Evolutionary conservation across 2,113 vertebrate species (phyloP).

Genomic region (Peromyscus leucopus): DNA sequence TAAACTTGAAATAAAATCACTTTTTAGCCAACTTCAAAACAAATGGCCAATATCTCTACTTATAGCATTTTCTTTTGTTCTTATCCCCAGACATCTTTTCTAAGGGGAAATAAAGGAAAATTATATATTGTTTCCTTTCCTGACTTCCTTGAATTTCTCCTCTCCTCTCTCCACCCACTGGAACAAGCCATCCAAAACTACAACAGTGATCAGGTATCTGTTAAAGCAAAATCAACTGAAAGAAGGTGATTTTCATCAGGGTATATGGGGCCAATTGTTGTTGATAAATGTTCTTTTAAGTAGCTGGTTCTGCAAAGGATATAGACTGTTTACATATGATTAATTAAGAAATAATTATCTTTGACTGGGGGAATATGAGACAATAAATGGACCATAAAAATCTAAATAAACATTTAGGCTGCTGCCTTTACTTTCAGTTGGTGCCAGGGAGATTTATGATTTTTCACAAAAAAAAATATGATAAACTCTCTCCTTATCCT

Average conservation of each 20-base stretch:
- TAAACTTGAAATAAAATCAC: constrained; percentile 79
- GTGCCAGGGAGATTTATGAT: constrained; percentile 75
- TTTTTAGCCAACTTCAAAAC: constrained; percentile 79
- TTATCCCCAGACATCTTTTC: constrained; percentile 66
- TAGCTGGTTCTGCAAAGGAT: constrained; percentile 74
- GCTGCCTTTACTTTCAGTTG: constrained; percentile 75
- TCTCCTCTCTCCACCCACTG: neutral
- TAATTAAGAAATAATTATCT: constrained; percentile 88
- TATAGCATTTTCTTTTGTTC: constrained; percentile 54
- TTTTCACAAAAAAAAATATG: constrained; percentile 63
- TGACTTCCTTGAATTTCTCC: constrained; percentile 24
- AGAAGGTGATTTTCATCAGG: constrained; percentile 66
- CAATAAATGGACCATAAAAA: constrained; percentile 85
- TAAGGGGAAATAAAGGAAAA: constrained; percentile 63
- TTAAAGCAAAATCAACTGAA: constrained; percentile 62
- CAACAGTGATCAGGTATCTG: constrained; percentile 49
- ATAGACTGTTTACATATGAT: constrained; percentile 81
- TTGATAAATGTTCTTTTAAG: constrained; percentile 81
- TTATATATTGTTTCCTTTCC: constrained; percentile 30
- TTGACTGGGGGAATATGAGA: constrained; percentile 80
- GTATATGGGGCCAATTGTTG: constrained; percentile 60
- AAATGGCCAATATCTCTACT: constrained; percentile 75
- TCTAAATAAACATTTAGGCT: constrained; percentile 81
- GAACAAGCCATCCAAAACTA: constrained; percentile 33
- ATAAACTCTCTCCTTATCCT: constrained; percentile 11